Percentiles rank a stretch among this genome's conserved stretches.
Evolutionary conservation across 1,140 invertebrate genomes (phyloP).

Genomic region (Lerema accius): DNA sequence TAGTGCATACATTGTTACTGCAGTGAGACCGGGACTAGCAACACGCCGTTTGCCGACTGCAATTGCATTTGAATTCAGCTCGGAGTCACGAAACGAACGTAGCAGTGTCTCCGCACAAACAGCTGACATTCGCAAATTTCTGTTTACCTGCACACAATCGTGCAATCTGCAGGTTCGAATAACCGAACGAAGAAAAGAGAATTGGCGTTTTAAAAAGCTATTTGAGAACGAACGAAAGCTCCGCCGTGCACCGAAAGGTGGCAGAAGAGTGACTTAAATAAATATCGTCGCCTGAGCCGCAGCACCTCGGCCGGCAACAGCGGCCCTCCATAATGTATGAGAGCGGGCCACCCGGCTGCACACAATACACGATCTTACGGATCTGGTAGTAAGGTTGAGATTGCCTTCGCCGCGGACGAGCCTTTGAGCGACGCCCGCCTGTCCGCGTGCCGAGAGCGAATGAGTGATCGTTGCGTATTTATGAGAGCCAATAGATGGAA

Average conservation of each 20-base stretch:
- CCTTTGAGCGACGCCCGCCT: constrained; percentile 25
- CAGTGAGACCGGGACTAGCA: background rate
- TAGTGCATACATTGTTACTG: background rate
- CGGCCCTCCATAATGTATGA: constrained; percentile 32
- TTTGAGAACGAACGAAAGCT: constrained; percentile 21
- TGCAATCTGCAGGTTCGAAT: constrained; percentile 11
- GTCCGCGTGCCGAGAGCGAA: constrained; percentile 21
- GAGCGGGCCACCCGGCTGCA: background rate
- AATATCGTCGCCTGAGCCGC: constrained; percentile 16
- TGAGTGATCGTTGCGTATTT: constrained; percentile 34
- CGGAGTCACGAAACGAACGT: constrained; percentile 9
- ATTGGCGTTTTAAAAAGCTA: constrained; percentile 32
- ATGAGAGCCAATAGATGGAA: constrained; percentile 29
- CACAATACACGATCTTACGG: background rate
- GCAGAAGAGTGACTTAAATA: constrained; percentile 23
- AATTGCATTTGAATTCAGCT: constrained; percentile 27
- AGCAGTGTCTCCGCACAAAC: constrained; percentile 16
- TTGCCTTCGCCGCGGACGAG: background rate
- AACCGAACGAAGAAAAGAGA: constrained; percentile 15
- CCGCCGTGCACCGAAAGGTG: constrained; percentile 7
- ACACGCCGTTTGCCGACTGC: background rate
- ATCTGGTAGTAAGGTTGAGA: background rate
- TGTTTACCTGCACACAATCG: constrained; percentile 28
- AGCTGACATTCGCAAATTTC: constrained; percentile 24
- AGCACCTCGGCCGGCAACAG: constrained; percentile 19